phyloP scores from a whole-genome alignment of 2,113 vertebrate species.

The Pygoscelis adeliae region DNA sequence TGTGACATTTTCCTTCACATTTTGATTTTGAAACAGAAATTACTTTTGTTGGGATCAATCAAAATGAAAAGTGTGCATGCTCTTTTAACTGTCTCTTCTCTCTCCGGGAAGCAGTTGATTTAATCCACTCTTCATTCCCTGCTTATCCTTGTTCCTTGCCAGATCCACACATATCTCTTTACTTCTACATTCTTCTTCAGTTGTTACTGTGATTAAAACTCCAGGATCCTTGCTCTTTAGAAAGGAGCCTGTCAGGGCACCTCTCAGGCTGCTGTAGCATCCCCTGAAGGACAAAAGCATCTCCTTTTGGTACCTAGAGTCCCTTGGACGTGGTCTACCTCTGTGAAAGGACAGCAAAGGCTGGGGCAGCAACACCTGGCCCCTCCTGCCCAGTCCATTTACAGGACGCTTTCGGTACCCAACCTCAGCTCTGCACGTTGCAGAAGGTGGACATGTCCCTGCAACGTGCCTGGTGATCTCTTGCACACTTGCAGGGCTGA shows the following conservation, averaged over 20 bases:
- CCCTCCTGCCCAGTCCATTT: not conserved
- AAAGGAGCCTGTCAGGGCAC: not conserved
- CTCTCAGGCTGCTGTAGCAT: not conserved
- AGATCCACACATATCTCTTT: not conserved
- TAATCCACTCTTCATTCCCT: not conserved
- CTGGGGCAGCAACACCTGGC: not conserved
- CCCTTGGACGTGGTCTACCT: not conserved
- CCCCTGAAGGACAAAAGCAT: not conserved
- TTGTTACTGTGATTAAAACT: not conserved
- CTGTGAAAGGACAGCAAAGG: not conserved
- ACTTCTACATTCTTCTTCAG: not conserved
- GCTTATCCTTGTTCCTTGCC: not conserved
- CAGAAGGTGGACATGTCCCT: not conserved
- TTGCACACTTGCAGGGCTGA: not conserved
- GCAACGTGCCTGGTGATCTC: fast-evolving
- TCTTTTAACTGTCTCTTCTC: not conserved
- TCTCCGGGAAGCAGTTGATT: not conserved
- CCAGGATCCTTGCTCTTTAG: not conserved
- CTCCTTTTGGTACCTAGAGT: not conserved
- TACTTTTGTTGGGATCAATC: not conserved
- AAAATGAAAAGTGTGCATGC: not conserved
- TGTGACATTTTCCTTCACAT: not conserved
- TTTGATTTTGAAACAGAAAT: not conserved
- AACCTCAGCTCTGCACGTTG: not conserved
- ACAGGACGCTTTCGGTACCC: not conserved